phyloP scores from a whole-genome alignment of 2,888 invertebrate species.

The Cephus spinipes region DNA sequence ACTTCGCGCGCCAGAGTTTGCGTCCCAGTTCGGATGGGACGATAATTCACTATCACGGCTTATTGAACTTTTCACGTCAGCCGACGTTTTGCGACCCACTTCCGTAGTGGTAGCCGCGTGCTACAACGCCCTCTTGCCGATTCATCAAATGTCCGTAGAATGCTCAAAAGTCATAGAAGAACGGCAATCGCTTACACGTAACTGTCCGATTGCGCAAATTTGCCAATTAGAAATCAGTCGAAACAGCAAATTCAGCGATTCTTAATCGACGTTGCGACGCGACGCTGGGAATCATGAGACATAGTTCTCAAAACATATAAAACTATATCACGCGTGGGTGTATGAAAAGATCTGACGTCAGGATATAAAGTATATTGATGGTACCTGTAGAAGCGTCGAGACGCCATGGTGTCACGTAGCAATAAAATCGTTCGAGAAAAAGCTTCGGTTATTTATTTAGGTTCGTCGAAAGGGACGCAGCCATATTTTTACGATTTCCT shows the following conservation, averaged over 20 bases:
- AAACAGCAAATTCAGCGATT: not conserved
- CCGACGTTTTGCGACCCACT: slow-evolving; percentile 27
- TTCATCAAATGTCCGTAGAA: not conserved
- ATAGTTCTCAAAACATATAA: not conserved
- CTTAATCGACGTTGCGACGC: not conserved
- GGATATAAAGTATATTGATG: not conserved
- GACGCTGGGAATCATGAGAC: not conserved
- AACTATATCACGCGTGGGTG: not conserved
- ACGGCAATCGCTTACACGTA: not conserved
- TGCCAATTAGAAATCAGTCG: not conserved
- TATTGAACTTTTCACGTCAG: slow-evolving; percentile 33
- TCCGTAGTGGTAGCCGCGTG: slow-evolving; percentile 17
- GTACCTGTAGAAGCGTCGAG: not conserved
- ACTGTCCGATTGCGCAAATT: not conserved
- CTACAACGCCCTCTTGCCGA: not conserved
- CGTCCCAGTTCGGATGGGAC: slow-evolving; percentile 36
- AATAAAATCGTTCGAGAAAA: not conserved
- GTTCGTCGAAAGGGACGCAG: not conserved
- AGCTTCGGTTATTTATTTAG: not conserved
- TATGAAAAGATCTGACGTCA: not conserved
- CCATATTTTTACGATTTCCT: not conserved
- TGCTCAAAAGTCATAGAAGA: not conserved
- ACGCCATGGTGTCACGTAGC: not conserved
- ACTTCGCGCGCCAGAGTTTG: slow-evolving; percentile 13
- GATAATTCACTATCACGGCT: slow-evolving; percentile 41